These are phyloP conservation scores for Mycogona germanica DNA, from an alignment of 2,888 invertebrate species.

Conservation along the genomic window DNA sequence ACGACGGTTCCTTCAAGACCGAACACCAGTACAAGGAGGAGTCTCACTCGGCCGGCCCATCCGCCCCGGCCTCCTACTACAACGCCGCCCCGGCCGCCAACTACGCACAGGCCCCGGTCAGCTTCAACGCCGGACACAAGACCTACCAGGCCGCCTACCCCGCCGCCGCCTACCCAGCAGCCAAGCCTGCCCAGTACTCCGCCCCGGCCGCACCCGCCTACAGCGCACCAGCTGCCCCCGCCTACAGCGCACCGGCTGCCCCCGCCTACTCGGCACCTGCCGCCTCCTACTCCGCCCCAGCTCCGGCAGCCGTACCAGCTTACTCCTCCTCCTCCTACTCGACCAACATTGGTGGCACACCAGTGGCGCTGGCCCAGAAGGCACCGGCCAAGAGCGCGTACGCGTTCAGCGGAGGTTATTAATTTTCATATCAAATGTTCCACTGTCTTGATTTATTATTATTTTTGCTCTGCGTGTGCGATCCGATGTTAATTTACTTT, in stretches of 20 bases:
- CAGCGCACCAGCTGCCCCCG: background rate
- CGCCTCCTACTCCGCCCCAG: background rate
- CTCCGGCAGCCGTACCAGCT: background rate
- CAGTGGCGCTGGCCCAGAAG: no score
- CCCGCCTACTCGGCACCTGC: background rate
- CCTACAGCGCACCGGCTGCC: background rate
- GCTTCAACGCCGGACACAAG: background rate
- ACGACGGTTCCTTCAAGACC: background rate
- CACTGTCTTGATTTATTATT: no score
- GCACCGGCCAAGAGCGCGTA: background rate
- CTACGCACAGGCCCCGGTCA: background rate
- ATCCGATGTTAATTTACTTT: no score
- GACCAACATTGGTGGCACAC: conserved; percentile 8
- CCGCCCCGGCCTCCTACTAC: background rate
- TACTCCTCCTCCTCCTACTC: background rate
- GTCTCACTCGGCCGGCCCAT: no score
- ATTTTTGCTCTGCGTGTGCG: no score
- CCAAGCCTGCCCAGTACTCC: background rate
- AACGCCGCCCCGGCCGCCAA: background rate
- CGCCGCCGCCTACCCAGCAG: background rate
- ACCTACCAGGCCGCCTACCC: background rate
- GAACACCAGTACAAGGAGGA: no score
- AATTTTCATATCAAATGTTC: no score
- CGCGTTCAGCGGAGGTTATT: no score
- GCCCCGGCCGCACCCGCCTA: background rate